phyloP scores from a whole-genome alignment of 2,113 vertebrate genomes.

The Hemicordylus capensis region DNA sequence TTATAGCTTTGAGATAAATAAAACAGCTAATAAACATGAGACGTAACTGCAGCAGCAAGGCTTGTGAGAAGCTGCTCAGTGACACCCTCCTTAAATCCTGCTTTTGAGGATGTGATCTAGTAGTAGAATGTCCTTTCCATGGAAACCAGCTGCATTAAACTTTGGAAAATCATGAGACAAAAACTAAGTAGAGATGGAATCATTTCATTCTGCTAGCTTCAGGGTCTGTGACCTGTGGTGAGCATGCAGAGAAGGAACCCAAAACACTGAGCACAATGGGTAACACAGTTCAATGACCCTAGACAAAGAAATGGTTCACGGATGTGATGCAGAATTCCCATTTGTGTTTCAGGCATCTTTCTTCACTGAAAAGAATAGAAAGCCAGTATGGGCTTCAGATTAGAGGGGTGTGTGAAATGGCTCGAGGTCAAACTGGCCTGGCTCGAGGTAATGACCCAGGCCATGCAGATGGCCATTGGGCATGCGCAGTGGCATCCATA shows the following conservation, averaged over 20 bases:
- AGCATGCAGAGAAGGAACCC: background rate
- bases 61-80: background rate
- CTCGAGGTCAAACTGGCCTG: too few species aligned
- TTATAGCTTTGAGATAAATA: conserved; percentile 16
- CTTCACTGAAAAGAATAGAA: background rate
- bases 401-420: too few species aligned
- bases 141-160: background rate
- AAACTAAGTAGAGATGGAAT: background rate
- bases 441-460: too few species aligned
- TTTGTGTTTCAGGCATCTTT: background rate
- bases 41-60: background rate
- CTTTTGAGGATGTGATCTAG: background rate
- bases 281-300: background rate
- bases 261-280: background rate
- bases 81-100: background rate
- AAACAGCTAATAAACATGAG: background rate
- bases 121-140: background rate
- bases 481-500: too few species aligned
- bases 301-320: background rate
- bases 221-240: background rate
- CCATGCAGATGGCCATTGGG: too few species aligned
- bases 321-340: background rate
- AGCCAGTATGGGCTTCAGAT: background rate
- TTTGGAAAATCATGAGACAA: background rate
- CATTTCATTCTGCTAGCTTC: background rate